Conservation (phyloP, 2,113 vertebrate genomes). For the Scytalopus superciliaris region DNA sequence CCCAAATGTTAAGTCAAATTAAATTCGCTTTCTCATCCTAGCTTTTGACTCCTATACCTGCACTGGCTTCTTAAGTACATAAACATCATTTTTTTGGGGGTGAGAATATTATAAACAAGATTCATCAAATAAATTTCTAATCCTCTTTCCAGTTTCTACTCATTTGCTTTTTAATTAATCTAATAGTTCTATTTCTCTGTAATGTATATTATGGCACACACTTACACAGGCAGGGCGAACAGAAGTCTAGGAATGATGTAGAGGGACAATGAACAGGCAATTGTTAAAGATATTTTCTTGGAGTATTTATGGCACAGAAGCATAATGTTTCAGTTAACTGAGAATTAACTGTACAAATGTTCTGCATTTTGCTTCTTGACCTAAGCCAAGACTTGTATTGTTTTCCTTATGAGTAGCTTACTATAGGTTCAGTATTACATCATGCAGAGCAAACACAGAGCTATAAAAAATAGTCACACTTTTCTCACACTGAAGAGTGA, state of each 20-base stretch:
- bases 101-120: neutral
- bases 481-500: neutral
- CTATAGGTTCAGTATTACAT: neutral
- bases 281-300: neutral
- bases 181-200: neutral
- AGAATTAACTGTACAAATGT: neutral
- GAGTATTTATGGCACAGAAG: neutral
- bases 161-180: neutral
- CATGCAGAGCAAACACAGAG: neutral
- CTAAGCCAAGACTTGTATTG: neutral
- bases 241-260: neutral
- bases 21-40: neutral
- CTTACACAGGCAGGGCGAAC: neutral
- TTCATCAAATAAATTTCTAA: neutral
- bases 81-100: neutral
- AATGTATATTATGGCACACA: neutral
- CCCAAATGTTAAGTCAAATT: neutral
- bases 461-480: neutral
- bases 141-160: neutral
- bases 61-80: neutral
- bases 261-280: neutral
- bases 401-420: neutral
- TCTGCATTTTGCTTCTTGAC: neutral
- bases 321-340: neutral
- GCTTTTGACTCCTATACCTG: neutral